Conservation (phyloP, 2,888 invertebrate species). For the Monochamus alternatus region DNA sequence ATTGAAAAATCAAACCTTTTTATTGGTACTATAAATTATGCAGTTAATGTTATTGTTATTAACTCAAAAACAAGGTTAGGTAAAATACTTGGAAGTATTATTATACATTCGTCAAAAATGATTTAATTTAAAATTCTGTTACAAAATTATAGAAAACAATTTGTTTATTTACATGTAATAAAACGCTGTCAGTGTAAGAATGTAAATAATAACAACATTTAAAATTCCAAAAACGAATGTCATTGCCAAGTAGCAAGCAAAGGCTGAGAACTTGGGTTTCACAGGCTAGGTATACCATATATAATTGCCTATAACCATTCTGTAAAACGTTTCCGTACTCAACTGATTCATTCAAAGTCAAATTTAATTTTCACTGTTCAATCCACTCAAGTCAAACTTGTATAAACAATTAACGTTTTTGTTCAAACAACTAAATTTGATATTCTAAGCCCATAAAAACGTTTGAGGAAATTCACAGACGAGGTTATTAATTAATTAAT, state of each 20-base stretch:
- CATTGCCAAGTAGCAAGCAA: constrained; percentile 20
- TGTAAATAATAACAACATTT: constrained; percentile 11
- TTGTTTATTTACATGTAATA: neutral
- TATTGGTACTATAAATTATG: too few species aligned
- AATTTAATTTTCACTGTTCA: too few species aligned
- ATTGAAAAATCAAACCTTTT: too few species aligned
- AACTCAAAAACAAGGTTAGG: too few species aligned
- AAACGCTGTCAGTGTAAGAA: neutral
- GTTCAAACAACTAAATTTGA: constrained; percentile 2
- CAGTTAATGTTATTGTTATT: too few species aligned
- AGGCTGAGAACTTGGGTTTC: neutral
- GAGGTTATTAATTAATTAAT: constrained; percentile 7
- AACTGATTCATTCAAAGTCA: too few species aligned
- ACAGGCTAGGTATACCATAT: too few species aligned
- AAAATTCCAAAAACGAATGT: constrained; percentile 21
- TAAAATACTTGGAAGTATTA: too few species aligned
- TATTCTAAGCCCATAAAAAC: constrained; percentile 7
- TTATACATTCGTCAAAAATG: too few species aligned
- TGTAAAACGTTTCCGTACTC: constrained; percentile 16
- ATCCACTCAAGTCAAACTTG: too few species aligned
- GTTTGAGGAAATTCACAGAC: neutral
- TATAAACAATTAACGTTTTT: neutral
- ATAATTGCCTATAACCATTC: too few species aligned
- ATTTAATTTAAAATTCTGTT: neutral
- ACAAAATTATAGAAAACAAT: neutral